A percentile compares a stretch with the other conserved stretches of the same genome.
Conservation (phyloP, 30 jellyfish, hydroid and myxozoan species). For the Hydractinia echinata region DNA sequence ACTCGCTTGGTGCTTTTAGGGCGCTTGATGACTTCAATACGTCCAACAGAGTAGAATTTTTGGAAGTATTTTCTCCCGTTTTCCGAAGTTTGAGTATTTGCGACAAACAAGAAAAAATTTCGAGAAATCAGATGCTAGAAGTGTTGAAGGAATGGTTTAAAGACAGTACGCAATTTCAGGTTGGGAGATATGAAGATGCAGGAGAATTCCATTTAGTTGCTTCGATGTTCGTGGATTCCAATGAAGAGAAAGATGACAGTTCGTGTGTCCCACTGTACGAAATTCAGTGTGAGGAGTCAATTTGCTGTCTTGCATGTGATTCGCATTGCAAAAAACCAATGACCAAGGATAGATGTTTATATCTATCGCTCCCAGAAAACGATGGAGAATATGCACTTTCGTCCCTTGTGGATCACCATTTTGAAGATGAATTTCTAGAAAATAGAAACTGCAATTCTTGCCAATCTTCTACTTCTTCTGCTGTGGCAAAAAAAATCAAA, state of each 20-base stretch:
- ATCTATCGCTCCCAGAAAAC: no score
- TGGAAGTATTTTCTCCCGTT: neutral
- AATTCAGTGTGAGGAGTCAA: conserved; percentile 12
- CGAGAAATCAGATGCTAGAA: neutral
- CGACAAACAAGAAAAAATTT: neutral
- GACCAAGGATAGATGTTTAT: neutral
- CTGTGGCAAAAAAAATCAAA: no score
- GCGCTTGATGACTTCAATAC: conserved; percentile 5
- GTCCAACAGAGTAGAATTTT: neutral
- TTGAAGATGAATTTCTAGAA: no score
- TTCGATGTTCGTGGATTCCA: conserved; percentile 6
- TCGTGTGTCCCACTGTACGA: neutral
- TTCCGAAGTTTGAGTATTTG: neutral
- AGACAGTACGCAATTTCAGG: neutral
- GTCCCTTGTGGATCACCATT: no score
- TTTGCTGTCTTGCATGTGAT: conserved; percentile 8
- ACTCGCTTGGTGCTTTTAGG: conserved; percentile 1
- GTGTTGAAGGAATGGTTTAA: conserved; percentile 11
- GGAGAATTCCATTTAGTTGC: conserved; percentile 12
- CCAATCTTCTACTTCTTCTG: no score
- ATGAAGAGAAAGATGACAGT: conserved; percentile 5
- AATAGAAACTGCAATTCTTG: no score
- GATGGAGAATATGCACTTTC: no score
- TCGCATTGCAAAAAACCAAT: conserved; percentile 4
- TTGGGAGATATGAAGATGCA: conserved; percentile 9